A percentile compares a stretch with the other conserved stretches of the same genome.
Evolutionary conservation across 2,113 vertebrate species (phyloP).

Genomic region (Festucalex cinctus): DNA sequence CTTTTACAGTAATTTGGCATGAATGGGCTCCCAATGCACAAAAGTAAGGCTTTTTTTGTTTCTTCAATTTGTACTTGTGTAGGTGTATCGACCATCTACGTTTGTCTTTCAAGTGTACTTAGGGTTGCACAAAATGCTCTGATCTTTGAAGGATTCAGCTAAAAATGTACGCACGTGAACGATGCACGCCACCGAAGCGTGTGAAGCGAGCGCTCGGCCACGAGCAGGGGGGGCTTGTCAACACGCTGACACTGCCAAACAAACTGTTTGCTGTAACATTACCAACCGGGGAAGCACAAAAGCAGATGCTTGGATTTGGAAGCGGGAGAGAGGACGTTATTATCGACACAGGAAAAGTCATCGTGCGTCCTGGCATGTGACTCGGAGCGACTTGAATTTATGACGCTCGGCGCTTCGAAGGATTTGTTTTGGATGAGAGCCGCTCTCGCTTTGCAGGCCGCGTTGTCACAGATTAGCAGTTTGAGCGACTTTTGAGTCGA

Average conservation of each 20-base stretch:
- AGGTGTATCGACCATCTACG: background rate
- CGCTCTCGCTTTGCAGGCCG: background rate
- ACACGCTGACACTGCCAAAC: background rate
- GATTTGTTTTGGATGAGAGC: background rate
- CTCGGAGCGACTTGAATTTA: background rate
- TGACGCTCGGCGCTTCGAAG: background rate
- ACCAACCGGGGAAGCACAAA: background rate
- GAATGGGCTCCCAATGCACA: background rate
- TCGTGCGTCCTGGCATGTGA: conserved; percentile 1
- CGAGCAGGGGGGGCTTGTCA: background rate
- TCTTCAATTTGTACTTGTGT: background rate
- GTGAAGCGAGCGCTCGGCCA: background rate
- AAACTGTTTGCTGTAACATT: background rate
- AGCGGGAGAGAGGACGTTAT: background rate
- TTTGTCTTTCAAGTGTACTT: background rate
- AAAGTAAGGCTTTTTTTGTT: background rate
- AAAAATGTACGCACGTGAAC: background rate
- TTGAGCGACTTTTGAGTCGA: background rate
- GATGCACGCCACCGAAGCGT: background rate
- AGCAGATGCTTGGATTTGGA: background rate
- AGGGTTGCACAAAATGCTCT: background rate
- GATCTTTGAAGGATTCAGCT: no score
- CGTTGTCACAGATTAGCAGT: background rate
- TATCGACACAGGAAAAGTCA: conserved; percentile 2
- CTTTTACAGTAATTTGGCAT: background rate